A percentile compares a stretch with the other conserved stretches of the same genome.
Conservation (phyloP, 1,140 invertebrate species). For the Drepana arcuata region DNA sequence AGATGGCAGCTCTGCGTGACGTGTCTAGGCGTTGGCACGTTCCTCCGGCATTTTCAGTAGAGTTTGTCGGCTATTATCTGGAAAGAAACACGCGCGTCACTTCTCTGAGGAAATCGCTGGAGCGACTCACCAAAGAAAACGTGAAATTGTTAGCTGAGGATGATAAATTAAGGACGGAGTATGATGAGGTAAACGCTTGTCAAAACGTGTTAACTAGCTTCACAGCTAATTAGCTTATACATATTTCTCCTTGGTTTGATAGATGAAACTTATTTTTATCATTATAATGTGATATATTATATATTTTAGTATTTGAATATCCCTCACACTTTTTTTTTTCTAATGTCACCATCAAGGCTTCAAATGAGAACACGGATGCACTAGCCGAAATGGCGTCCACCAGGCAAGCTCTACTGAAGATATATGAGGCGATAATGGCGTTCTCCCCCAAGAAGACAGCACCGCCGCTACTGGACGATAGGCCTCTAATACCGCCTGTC, state of each 20-base stretch:
- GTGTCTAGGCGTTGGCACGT: slow-evolving; percentile 95
- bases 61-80: slow-evolving; percentile 95
- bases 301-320: no score
- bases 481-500: slow-evolving; percentile 33
- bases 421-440: slow-evolving; percentile 73
- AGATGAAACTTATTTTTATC: no score
- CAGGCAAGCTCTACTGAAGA: slow-evolving; percentile 70
- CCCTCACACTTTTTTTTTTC: background rate
- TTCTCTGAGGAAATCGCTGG: slow-evolving; percentile 82
- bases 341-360: slow-evolving; percentile 54
- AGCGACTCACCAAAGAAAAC: slow-evolving; percentile 84
- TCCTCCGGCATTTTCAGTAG: slow-evolving; percentile 91
- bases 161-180: slow-evolving; percentile 79
- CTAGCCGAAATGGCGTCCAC: slow-evolving; percentile 52
- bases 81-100: slow-evolving; percentile 87
- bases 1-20: slow-evolving; percentile 83
- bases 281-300: no score
- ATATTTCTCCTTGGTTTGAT: no score
- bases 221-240: no score
- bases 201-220: no score
- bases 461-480: slow-evolving; percentile 66
- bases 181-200: slow-evolving; percentile 85
- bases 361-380: slow-evolving; percentile 73
- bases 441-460: slow-evolving; percentile 74
- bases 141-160: slow-evolving; percentile 80